Percentiles rank a stretch among this genome's conserved stretches.
Conservation (phyloP, 53 echinoderm and acorn worm genomes). For the Temnopleurus reevesii region DNA sequence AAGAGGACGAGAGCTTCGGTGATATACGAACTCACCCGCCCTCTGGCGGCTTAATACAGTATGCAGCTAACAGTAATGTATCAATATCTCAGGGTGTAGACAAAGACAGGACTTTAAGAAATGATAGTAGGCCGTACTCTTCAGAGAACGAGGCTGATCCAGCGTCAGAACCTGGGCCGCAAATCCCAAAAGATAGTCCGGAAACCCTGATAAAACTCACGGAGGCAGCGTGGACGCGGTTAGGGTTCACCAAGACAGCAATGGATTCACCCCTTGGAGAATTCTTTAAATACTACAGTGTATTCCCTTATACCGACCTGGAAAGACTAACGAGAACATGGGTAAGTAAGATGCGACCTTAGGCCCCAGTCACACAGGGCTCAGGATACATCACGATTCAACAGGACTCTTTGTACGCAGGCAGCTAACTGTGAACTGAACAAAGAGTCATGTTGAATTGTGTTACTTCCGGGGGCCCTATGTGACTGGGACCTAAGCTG, state of each 20-base stretch:
- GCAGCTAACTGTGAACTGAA: no score
- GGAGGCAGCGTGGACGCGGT: constrained; percentile 50
- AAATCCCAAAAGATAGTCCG: constrained; percentile 32
- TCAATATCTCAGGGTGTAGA: constrained; percentile 58
- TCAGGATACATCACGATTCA: no score
- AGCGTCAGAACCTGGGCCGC: background rate
- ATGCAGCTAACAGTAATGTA: constrained; percentile 53
- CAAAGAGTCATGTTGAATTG: no score
- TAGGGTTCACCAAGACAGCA: constrained; percentile 52
- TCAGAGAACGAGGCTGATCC: background rate
- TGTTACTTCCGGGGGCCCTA: no score
- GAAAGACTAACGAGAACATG: constrained; percentile 68
- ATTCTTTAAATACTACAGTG: constrained; percentile 75
- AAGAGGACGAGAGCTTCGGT: background rate
- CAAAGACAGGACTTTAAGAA: constrained; percentile 53
- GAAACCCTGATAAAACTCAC: constrained; percentile 30
- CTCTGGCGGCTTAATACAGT: constrained; percentile 43
- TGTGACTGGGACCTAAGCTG: no score
- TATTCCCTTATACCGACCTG: constrained; percentile 64
- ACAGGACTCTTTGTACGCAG: no score
- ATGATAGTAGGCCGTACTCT: constrained; percentile 14
- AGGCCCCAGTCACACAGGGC: no score
- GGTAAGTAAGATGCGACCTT: constrained; percentile 65
- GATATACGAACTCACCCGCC: constrained; percentile 51
- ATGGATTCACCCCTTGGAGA: constrained; percentile 78